Evolutionary conservation across 2,113 vertebrate genomes (phyloP), one percentile per base, ranked within the genome.

Genomic region (Pantherophis guttatus): DNA sequence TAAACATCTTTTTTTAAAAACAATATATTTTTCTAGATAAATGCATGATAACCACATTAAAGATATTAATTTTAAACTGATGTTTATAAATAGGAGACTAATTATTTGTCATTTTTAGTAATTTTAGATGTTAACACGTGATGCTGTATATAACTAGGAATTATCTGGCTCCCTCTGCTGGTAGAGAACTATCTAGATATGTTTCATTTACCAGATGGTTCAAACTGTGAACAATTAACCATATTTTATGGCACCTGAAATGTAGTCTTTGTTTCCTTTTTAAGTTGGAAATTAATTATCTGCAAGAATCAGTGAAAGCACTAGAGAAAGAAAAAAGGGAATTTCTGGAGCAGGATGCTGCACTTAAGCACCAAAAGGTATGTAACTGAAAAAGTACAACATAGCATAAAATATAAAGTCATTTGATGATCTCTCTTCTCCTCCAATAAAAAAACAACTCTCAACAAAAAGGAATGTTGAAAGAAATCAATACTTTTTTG

Each of bases 291-390:
- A 94, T 95, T 90, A 92, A 92, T 52, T 48, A 94, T 90, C 90
- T 98, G 93, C 97, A 95, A 90, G 94, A 94, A 58, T 96, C 93
- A 53, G 90, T 98, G 52, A 94, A 97, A 92, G 95, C 53, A 17
- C 94, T 96, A 39, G 93, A 97, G 87, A 94, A 97, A 91, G 96
- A 98, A 94, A 98, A 98, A 93, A 97, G 95, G 91, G 94, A 92
- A 9, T 96, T 98, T 50, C 58, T 96, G 91, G 95, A 96, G 87
- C 87, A 24, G 3, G 53, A 97, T 94, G 88, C 96, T 93, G 93
- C 93, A 29, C 87, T 97, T 62, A 96, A 97, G 91, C 95, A 95
- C 29, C 95, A 97, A 93, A 97, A 97, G 96, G 96, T 97, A 88
- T 87, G 94, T 50, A 88, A 91, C 24, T 48, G 19, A 57, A 12